Evolutionary conservation across 2,113 vertebrate species (phyloP), one percentile per base, ranked within the genome.

Genomic region (Euleptes europaea): DNA sequence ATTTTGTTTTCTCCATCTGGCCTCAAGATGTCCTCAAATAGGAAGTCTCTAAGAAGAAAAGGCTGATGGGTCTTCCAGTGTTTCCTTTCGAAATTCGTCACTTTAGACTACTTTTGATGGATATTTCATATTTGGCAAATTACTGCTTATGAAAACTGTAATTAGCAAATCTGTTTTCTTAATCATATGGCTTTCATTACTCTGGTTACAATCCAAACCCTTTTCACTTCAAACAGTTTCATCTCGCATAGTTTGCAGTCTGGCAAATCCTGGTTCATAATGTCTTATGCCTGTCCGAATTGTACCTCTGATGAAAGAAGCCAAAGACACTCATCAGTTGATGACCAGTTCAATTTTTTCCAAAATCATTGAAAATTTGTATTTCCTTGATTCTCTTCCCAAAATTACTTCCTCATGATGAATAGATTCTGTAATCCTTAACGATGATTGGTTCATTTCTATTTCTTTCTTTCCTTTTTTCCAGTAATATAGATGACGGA

Each of bases 41-140:
- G 97, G 97, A 98, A 98, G 96, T 97, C 95, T 96, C 96, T 95
- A 94, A 97, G 96, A 95, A 95, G 95, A 93, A 94, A 95, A 96
- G 97, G 97, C 97, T 97, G 96, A 78, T 92, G 95, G 97, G 97
- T 98, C 97, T 95, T 93, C 86, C 95, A 96, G 96, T 97, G 97
- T 98, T 98, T 97, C 97, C 96, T 98, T 97, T 97, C 97, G 95
- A 95, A 97, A 95, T 96, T 95, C 94, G 95, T 93, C 92, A 95
- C 96, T 96, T 97, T 95, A 95, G 97, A 96, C 97, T 97, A 92
- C 96, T 97, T 97, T 97, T 98, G 98, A 98, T 97, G 97, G 97
- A 98, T 99, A 98, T 97, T 98, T 98, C 98, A 98, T 97, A 97
- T 97, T 94, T 96, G 92, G 97, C 97, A 98, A 99, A 98, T 98